Evolutionary conservation across 2,888 invertebrate species (phyloP).

Genomic region (Lithophane ornitopus): DNA sequence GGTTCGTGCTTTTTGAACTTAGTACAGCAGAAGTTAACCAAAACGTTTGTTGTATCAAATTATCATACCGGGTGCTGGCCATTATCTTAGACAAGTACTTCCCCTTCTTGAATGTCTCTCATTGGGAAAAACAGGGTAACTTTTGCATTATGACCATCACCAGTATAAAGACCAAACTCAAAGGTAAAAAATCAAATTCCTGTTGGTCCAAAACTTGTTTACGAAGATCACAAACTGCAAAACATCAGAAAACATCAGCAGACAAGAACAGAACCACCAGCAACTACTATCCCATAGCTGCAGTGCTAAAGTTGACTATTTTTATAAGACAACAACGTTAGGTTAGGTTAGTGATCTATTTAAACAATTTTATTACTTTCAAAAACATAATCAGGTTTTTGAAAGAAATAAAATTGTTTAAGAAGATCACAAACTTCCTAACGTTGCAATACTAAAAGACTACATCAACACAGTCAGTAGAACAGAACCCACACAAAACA

Average conservation of each 20-base stretch:
- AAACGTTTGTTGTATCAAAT: background rate
- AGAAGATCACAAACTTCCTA: background rate
- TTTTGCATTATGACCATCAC: background rate
- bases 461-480: background rate
- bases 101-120: too few species aligned
- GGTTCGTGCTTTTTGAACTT: background rate
- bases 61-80: background rate
- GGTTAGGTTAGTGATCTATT: too few species aligned
- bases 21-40: too few species aligned
- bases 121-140: background rate
- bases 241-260: too few species aligned
- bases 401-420: background rate
- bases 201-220: background rate
- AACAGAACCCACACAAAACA: slow-evolving; percentile 25
- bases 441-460: background rate
- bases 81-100: background rate
- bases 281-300: slow-evolving; percentile 6
- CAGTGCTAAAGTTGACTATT: slow-evolving; percentile 61
- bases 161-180: background rate
- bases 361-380: too few species aligned
- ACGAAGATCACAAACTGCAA: background rate
- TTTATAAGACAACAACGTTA: slow-evolving; percentile 68
- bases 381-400: too few species aligned
- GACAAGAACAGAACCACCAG: slow-evolving; percentile 6
- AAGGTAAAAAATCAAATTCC: background rate